phyloP scores from a whole-genome alignment of 1,140 invertebrate species.

The Bombus fervidus region DNA sequence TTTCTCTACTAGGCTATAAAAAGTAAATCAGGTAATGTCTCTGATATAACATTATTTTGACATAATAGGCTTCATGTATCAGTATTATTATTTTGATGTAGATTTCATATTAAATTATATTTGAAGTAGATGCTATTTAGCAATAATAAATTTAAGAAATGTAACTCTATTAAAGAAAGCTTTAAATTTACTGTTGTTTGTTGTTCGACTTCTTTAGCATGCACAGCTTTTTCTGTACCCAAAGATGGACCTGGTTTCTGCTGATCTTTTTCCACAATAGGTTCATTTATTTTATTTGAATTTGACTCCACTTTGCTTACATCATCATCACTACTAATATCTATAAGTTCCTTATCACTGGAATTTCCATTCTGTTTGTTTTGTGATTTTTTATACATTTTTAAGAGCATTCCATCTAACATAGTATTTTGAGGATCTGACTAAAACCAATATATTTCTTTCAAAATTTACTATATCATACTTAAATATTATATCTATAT shows the following conservation, averaged over 20 bases:
- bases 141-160: slow-evolving; percentile 30
- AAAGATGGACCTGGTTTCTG: slow-evolving; percentile 10
- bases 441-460: slow-evolving; percentile 54
- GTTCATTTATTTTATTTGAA: slow-evolving; percentile 20
- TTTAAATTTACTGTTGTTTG: slow-evolving; percentile 35
- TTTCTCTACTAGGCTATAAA: slow-evolving; percentile 52
- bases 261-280: neutral
- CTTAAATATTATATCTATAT: slow-evolving; percentile 2
- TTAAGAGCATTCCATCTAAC: slow-evolving; percentile 67
- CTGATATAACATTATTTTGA: neutral
- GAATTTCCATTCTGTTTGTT: slow-evolving; percentile 78
- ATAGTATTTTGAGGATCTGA: slow-evolving; percentile 71
- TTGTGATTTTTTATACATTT: slow-evolving; percentile 75
- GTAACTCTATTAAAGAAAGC: neutral
- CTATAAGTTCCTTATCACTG: slow-evolving; percentile 81
- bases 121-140: neutral
- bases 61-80: neutral
- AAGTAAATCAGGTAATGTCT: slow-evolving; percentile 1
- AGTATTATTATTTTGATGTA: neutral
- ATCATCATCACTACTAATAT: slow-evolving; percentile 82
- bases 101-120: neutral
- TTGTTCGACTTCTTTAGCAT: slow-evolving; percentile 13
- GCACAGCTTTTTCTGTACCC: neutral
- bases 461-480: slow-evolving; percentile 18
- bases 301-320: slow-evolving; percentile 63